Base-by-base conservation (phyloP, 2,797 vertebrate species). In the Podarcis siculus region DNA sequence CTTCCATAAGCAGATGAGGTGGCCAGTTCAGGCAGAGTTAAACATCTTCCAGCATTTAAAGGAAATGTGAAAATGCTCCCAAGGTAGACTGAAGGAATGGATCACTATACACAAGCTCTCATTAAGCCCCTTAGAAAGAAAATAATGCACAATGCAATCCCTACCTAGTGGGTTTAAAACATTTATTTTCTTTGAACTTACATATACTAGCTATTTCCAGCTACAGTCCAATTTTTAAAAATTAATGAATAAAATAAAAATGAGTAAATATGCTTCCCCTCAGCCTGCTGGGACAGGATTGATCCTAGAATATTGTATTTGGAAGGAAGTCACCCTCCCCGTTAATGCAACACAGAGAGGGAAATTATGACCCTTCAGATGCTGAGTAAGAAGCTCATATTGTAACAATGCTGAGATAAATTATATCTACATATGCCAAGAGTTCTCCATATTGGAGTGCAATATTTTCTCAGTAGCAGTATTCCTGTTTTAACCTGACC, bases 381-480 rank as follows among this genome's bases (percentile, higher is more conserved):
- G 61, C 23, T 64, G 61, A 19, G 49, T 55, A 15, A 55, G 49
- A 4, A 55, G 49, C 13, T 55, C 49, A 55, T 55, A 55, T 55
- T 55, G 49, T 55, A 55, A 55, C 49, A 55, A 55, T 55, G 49
- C 49, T 55, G 49, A 55, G 49, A 55, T 55, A 55, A 55, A 55
- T 55, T 55, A 55, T 55, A 55, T 15, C 49, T 55, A 15, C 49
- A 15, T 55, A 55, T 55, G 1, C 49, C 49, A 55, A 55, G 49
- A 55, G 0, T 55, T 55, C 13, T 55, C 49, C 49, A 55, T 42
- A 30, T 19, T 5, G 58, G 42, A 77, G 37, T 72, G 78, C 1
- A 0, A 49, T 0, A 0, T 7, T 23, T 64, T 0, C 1, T 10
- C 10, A 12, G 8, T 6, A 42, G 55, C 32, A 19, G 25, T 39